Base-by-base conservation (phyloP, 2,113 vertebrate species). In the Syngnathoides biaculeatus region DNA sequence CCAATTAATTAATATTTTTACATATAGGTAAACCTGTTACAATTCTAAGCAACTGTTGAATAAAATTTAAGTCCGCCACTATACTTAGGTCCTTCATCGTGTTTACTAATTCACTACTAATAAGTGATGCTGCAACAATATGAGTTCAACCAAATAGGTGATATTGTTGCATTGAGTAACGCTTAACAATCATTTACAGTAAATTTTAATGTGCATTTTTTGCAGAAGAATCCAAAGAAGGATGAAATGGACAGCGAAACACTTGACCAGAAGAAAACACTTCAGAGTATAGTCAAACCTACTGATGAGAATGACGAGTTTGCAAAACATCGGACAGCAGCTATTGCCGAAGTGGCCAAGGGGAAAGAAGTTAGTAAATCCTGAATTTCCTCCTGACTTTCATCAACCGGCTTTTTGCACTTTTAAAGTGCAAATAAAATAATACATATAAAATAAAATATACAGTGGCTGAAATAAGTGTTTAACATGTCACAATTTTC, bases 311-410 rank as follows among this genome's bases (percentile, higher is more conserved):
- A 98, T 15, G 94, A 97, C 71, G 96, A 98, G 84, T 98, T 98
- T 91, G 95, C 97, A 82, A 99, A 98, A 84, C 97, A 99, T 78
- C 92, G 97, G 76, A 95, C 91, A n/a, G 96, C 96, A 73, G 95
- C 95, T 47, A 98, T 98, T 42, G 97, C 97, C 27, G 96, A 99
- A 90, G 94, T 99, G 62, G 92, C 97, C 67, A 98, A 96, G 86
- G 95, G 92, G 88, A 99, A 99, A 89, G 97, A 99, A 92, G 97
- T 99, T 47, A 8, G 60, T 47, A 26, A 64, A n/a, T 8, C 0
- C 20, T 24, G 2, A 39, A 15, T 53, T 17, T n/a, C 13, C 38
- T 22, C n/a, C n/a, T 39, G 63, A 74, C 27, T 11, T 24, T 60
- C 45, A 20, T 40, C 14, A 8, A 13, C 8, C 9, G 39, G 35